These are phyloP conservation scores for Brachionus angularis DNA, from an alignment of 1,140 invertebrate genomes.

Conservation along the genomic window DNA sequence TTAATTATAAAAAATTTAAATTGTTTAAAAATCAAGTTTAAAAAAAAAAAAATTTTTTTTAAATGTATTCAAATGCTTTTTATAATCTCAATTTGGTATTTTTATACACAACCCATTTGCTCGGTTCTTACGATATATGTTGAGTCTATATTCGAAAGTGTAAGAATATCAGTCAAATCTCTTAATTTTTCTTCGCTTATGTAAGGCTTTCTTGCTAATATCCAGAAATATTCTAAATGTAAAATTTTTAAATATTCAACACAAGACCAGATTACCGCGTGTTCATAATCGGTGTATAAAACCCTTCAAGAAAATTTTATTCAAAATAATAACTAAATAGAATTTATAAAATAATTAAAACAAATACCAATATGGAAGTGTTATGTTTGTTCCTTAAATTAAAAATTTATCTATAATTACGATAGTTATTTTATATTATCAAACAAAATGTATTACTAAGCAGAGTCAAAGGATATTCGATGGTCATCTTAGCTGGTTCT, in stretches of 20 bases:
- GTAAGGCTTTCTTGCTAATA: conserved; percentile 24
- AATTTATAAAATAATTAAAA: neutral
- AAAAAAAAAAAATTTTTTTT: no score
- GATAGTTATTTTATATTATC: neutral
- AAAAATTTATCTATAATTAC: neutral
- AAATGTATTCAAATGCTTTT: no score
- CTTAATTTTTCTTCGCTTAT: conserved; percentile 37
- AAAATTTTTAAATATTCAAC: conserved; percentile 35
- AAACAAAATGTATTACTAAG: neutral
- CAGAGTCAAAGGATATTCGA: conserved; percentile 31
- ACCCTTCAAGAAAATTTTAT: conserved; percentile 27
- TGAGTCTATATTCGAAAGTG: conserved; percentile 4
- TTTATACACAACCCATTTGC: conserved; percentile 40
- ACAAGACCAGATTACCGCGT: conserved; percentile 39
- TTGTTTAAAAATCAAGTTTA: no score
- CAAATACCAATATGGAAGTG: conserved; percentile 16
- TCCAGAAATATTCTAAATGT: conserved; percentile 42
- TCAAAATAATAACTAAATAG: neutral
- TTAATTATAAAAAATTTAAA: no score
- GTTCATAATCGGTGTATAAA: conserved; percentile 24
- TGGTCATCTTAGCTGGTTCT: conserved; percentile 32
- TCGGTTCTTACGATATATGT: conserved; percentile 17
- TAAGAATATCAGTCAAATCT: conserved; percentile 9
- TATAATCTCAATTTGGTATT: neutral
- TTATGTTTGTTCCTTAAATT: conserved; percentile 18